phyloP scores from a whole-genome alignment of 2,888 invertebrate genomes.

The Ptychoptera contaminata region DNA sequence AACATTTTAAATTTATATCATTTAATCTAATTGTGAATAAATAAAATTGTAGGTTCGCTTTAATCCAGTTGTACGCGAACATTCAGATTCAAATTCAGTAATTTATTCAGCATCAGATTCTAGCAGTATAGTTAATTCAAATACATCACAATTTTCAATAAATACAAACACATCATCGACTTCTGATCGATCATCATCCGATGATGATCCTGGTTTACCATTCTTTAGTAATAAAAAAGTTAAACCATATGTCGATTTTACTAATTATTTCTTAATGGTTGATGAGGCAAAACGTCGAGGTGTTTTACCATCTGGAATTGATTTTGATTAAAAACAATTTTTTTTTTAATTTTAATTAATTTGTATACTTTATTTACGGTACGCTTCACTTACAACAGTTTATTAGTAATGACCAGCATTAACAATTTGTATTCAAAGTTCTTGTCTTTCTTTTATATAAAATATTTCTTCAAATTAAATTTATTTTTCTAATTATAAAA shows the following conservation, averaged over 20 bases:
- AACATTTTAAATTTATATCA: neutral
- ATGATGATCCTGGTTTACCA: neutral
- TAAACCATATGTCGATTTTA: constrained; percentile 71
- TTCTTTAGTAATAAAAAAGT: constrained; percentile 31
- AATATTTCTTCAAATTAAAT: no score
- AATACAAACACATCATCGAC: constrained; percentile 15
- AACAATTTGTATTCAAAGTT: no score
- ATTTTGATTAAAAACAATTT: constrained; percentile 24
- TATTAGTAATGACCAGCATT: no score
- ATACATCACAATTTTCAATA: constrained; percentile 4
- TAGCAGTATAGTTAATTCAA: constrained; percentile 16
- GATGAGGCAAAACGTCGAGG: constrained; percentile 49
- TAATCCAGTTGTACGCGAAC: constrained; percentile 43
- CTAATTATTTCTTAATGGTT: constrained; percentile 58
- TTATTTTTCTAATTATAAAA: no score
- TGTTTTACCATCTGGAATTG: constrained; percentile 45
- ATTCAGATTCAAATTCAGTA: constrained; percentile 31
- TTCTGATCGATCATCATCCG: constrained; percentile 14
- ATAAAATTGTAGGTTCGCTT: constrained; percentile 34
- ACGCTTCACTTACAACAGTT: no score
- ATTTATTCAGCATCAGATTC: constrained; percentile 21
- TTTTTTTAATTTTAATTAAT: no score
- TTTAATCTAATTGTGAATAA: neutral
- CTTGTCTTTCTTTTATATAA: no score
- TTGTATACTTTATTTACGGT: no score